phyloP scores from a whole-genome alignment of 2,888 invertebrate species.

The Drosophila pseudotalamancana region DNA sequence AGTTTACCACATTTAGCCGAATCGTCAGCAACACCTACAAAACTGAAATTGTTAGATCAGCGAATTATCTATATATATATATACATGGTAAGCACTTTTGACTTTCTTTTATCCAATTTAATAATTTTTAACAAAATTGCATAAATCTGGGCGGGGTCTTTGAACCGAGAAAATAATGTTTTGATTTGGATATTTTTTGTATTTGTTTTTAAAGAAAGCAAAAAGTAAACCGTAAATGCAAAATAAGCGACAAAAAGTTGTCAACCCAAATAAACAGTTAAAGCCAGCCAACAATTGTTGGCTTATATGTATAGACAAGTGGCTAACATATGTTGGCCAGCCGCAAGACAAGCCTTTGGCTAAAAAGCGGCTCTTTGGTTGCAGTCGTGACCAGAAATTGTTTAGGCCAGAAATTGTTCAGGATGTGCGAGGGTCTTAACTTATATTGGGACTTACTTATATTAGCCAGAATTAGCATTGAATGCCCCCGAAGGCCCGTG shows the following conservation, averaged over 20 bases:
- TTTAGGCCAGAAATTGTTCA: conserved; percentile 3
- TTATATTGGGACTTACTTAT: too few relatives aligned
- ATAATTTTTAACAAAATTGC: conserved; percentile 5
- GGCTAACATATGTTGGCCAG: conserved; percentile 27
- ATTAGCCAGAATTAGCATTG: too few relatives aligned
- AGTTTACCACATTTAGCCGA: neutral
- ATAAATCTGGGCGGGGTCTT: conserved; percentile 32
- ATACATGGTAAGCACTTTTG: conserved; percentile 16
- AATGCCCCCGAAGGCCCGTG: conserved; percentile 13
- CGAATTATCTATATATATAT: conserved; percentile 2
- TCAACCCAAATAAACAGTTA: conserved; percentile 23
- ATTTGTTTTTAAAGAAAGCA: conserved; percentile 6
- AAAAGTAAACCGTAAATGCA: conserved; percentile 48
- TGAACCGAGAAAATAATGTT: conserved; percentile 26
- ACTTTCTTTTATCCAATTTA: neutral
- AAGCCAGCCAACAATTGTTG: conserved; percentile 13
- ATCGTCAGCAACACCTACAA: conserved; percentile 37
- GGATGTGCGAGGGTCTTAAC: conserved; percentile 7
- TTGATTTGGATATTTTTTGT: conserved; percentile 8
- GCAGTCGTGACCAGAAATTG: neutral
- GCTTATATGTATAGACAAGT: conserved; percentile 44
- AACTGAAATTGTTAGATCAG: conserved; percentile 18
- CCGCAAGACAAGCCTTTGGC: too few relatives aligned
- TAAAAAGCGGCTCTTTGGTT: too few relatives aligned
- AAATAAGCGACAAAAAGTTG: conserved; percentile 45